Base-by-base conservation (phyloP, 2,888 invertebrate species). In the Drosophila paracracens region DNA sequence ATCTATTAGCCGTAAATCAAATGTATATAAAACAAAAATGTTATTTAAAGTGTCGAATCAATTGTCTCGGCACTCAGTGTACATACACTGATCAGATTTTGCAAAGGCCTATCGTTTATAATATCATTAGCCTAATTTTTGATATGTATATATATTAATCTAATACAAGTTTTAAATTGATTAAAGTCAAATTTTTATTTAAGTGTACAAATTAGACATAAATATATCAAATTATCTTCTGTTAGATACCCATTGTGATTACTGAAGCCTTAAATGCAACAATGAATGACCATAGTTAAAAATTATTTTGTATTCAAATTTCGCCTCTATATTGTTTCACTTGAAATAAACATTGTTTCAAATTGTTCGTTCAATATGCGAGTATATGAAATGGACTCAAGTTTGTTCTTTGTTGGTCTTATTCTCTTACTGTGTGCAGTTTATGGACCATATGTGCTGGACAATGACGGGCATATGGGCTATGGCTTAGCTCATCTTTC, bases 401-500 rank as follows among this genome's bases (percentile, higher is more conserved):
- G n/a, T 21, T 29, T 2, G 18, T 8, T 38, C 4, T 35, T 35
- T 57, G 16, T 29, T 8, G 16, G 57, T 29, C 50, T 40, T 59
- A 57, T 74, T 46, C 59, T n/a, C 18, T 50, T 64, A 53, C 29
- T 21, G 18, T 33, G 31, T 51, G 16, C 25, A 31, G 36, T 11
- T 63, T 33, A 18, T 35, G 33, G 50, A 40, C 13, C 35, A 18
- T 25, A 40, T 18, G 25, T 27, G 27, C 35, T 38, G 56, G 36
- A 67, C 62, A 61, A 61, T 69, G 79, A 56, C 27, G 74, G 54
- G 64, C 64, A 76, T 48, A 36, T 71, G 59, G 29, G 29, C 16
- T 13, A 29, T 56, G 57, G 43, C 59, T 54, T 63, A 35, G 63
- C 65, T 60, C 69, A 74, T 88, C 87, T 75, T 74, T 83, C 79